phyloP scores from a whole-genome alignment of 2,113 vertebrate genomes.

The Sterna hirundo region DNA sequence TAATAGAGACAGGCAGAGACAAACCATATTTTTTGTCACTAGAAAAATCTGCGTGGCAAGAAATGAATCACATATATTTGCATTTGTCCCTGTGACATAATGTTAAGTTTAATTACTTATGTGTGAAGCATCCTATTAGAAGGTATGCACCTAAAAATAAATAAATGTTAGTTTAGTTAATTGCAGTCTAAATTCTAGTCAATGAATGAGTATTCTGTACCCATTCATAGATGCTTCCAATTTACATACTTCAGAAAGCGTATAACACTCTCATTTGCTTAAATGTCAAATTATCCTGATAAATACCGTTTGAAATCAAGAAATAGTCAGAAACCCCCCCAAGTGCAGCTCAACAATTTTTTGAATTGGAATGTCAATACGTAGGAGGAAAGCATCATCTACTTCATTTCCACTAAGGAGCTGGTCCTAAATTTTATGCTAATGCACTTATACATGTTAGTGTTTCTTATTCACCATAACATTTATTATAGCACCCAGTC shows the following conservation, averaged over 20 bases:
- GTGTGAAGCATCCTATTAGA: conserved; percentile 4
- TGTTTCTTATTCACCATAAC: background rate
- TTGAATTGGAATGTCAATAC: background rate
- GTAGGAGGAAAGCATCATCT: background rate
- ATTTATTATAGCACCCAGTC: background rate
- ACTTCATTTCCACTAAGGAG: background rate
- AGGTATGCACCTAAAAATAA: conserved; percentile 43
- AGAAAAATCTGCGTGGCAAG: conserved; percentile 28
- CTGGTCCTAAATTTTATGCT: background rate
- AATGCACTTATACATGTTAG: background rate
- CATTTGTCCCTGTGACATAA: conserved; percentile 22
- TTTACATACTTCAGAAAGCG: background rate
- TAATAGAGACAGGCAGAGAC: conserved; percentile 37
- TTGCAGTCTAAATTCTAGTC: conserved; percentile 2
- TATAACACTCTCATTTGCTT: background rate
- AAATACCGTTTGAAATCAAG: conserved; percentile 25
- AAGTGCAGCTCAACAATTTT: background rate
- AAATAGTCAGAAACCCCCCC: background rate
- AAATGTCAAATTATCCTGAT: conserved; percentile 34
- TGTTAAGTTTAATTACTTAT: conserved; percentile 11
- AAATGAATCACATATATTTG: conserved; percentile 24
- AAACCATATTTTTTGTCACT: conserved; percentile 37
- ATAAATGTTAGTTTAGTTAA: conserved; percentile 33
- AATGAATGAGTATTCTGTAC: background rate
- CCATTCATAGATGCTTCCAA: background rate